phyloP scores from a whole-genome alignment of 2,888 invertebrate species.

The Willowsia nigromaculata region DNA sequence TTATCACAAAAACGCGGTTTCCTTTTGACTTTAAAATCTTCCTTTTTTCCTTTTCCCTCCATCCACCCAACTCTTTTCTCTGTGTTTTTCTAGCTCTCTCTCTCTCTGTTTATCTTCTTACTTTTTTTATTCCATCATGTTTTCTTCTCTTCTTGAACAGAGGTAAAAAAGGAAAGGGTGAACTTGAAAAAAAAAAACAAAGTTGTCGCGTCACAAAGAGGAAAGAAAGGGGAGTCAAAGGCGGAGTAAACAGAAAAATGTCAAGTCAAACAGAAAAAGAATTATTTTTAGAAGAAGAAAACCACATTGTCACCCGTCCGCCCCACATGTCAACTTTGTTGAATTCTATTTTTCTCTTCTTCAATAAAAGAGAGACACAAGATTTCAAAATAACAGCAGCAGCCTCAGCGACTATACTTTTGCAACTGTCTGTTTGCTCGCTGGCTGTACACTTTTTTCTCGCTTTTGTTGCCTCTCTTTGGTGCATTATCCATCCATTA shows the following conservation, averaged over 20 bases:
- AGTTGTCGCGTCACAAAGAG: not conserved
- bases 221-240: not conserved
- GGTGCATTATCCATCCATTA: too few relatives aligned
- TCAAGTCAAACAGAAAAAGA: not conserved
- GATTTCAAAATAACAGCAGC: too few relatives aligned
- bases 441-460: too few relatives aligned
- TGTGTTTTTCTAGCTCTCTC: not conserved
- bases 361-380: too few relatives aligned
- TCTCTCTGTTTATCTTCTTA: not conserved
- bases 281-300: conserved; percentile 2
- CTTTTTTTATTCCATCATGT: too few relatives aligned
- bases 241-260: not conserved
- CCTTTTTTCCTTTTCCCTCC: not conserved
- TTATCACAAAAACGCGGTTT: not conserved
- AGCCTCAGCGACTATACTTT: too few relatives aligned
- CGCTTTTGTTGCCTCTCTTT: too few relatives aligned
- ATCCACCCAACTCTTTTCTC: not conserved
- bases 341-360: not conserved
- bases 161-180: not conserved
- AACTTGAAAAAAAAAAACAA: conserved; percentile 41
- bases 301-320: not conserved
- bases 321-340: conserved; percentile 11
- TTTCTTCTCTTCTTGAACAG: not conserved
- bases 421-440: too few relatives aligned
- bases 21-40: not conserved